These are phyloP conservation scores for Acleris emargana DNA, from an alignment of 2,888 invertebrate species.

Conservation along the genomic window DNA sequence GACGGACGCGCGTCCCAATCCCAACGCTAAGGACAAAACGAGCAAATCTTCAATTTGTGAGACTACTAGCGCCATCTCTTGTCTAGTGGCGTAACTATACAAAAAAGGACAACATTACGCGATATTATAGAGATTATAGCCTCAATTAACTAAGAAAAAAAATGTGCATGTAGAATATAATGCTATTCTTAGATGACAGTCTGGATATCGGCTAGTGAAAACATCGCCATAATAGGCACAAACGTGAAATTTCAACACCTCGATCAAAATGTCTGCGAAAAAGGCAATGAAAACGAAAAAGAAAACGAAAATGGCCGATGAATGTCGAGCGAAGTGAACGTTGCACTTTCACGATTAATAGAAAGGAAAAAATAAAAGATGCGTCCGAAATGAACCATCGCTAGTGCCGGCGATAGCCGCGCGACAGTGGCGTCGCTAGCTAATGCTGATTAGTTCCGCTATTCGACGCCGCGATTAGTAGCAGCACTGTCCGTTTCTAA, in stretches of 20 bases:
- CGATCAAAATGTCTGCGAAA: constrained; percentile 74
- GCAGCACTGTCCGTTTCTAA: constrained; percentile 59
- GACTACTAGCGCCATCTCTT: constrained; percentile 73
- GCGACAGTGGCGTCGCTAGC: constrained; percentile 56
- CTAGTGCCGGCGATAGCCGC: constrained; percentile 63
- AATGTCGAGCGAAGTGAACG: constrained; percentile 77
- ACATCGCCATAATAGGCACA: neutral
- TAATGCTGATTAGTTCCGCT: constrained; percentile 68
- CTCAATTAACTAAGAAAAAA: neutral
- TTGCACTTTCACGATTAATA: constrained; percentile 81
- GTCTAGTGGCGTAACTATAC: constrained; percentile 12
- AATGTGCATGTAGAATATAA: neutral
- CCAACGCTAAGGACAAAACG: constrained; percentile 9
- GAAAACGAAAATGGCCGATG: constrained; percentile 75
- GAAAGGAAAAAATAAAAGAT: constrained; percentile 69
- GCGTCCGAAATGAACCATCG: constrained; percentile 73
- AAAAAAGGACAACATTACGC: constrained; percentile 38
- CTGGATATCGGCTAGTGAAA: constrained; percentile 7
- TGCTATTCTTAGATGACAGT: neutral
- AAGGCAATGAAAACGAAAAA: constrained; percentile 76
- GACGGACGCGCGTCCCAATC: neutral
- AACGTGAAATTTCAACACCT: constrained; percentile 51
- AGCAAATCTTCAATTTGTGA: constrained; percentile 39
- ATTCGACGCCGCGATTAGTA: constrained; percentile 64
- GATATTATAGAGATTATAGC: neutral